Evolutionary conservation across 2,888 invertebrate genomes (phyloP).

Genomic region (Brachyptera putata): DNA sequence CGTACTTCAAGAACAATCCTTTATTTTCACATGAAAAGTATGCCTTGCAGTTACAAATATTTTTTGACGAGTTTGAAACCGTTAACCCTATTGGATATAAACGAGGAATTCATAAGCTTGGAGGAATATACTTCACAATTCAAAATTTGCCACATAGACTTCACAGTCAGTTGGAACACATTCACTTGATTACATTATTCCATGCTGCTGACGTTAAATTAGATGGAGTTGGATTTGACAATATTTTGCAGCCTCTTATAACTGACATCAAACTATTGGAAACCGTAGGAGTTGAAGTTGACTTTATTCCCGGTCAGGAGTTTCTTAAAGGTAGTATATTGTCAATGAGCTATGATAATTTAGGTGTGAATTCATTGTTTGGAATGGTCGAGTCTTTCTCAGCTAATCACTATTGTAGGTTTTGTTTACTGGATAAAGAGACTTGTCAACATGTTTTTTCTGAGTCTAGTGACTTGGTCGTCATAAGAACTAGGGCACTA

Average conservation of each 20-base stretch:
- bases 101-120: conserved; percentile 12
- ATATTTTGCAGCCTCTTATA: conserved; percentile 23
- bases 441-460: not conserved
- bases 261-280: conserved; percentile 28
- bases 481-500: not conserved
- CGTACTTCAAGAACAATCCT: not conserved
- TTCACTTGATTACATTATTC: conserved; percentile 26
- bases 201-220: conserved; percentile 24
- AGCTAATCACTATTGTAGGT: conserved; percentile 34
- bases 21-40: conserved; percentile 15
- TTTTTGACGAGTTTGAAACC: conserved; percentile 32
- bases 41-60: conserved; percentile 25
- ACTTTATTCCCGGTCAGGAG: not conserved
- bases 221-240: conserved; percentile 2
- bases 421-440: conserved; percentile 31
- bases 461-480: not conserved
- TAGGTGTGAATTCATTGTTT: conserved; percentile 33
- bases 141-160: conserved; percentile 25
- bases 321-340: conserved; percentile 23
- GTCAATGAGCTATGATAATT: conserved; percentile 31
- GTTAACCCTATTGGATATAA: conserved; percentile 32
- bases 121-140: conserved; percentile 11
- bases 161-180: conserved; percentile 26
- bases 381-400: conserved; percentile 36
- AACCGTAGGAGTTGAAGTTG: conserved; percentile 21